phyloP scores from a whole-genome alignment of 2,113 vertebrate genomes.

The Toxostoma redivivum region DNA sequence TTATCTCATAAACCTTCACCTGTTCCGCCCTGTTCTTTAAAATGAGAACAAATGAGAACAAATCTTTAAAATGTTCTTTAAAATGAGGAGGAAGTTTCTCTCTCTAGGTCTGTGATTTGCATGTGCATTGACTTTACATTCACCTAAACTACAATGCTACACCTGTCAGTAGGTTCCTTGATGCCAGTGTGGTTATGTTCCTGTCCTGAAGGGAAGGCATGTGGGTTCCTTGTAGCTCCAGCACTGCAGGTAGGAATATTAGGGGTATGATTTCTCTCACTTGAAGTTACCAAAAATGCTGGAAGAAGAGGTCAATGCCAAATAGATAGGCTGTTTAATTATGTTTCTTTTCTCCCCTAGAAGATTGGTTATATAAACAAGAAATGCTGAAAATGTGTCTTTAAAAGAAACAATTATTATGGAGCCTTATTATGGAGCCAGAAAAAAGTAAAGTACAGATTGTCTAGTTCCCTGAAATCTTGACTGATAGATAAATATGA shows the following conservation, averaged over 20 bases:
- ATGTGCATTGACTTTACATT: neutral
- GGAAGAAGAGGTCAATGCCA: neutral
- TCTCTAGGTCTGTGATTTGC: neutral
- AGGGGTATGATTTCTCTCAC: neutral
- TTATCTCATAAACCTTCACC: neutral
- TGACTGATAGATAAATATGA: neutral
- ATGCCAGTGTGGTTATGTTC: neutral
- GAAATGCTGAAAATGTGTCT: neutral
- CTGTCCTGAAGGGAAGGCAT: neutral
- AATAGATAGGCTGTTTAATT: neutral
- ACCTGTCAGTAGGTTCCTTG: neutral
- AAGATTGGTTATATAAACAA: neutral
- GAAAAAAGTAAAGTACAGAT: neutral
- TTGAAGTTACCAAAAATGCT: neutral
- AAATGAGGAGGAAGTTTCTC: neutral
- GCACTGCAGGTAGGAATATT: neutral
- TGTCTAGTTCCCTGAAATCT: neutral
- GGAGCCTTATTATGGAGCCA: neutral
- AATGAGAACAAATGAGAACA: neutral
- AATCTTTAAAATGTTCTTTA: neutral
- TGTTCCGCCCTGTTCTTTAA: neutral
- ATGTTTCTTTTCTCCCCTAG: neutral
- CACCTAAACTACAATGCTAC: fast-evolving
- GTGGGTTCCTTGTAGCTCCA: neutral
- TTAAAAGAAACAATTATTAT: neutral